Conservation (phyloP, 2,888 invertebrate species). For the Hyles lineata region DNA sequence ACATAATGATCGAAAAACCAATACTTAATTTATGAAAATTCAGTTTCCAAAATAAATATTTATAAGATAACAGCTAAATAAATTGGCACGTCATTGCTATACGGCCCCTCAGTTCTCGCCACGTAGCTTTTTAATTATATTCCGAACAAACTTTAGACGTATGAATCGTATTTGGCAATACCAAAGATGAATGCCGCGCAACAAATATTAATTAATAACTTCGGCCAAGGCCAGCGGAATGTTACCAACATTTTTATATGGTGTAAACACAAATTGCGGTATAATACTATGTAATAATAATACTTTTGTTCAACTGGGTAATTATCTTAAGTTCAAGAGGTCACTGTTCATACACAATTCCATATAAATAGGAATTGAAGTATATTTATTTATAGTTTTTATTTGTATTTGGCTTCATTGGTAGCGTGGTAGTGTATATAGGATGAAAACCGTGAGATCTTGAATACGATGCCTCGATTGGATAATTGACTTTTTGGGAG, state of each 20-base stretch:
- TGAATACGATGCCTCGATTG: too few species aligned
- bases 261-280: neutral
- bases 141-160: too few species aligned
- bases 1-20: too few species aligned
- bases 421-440: too few species aligned
- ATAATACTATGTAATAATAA: neutral
- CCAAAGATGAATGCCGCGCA: slow-evolving; percentile 38
- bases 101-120: neutral
- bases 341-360: neutral
- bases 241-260: slow-evolving; percentile 26
- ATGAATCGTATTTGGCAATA: neutral
- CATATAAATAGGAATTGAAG: too few species aligned
- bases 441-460: too few species aligned
- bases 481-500: too few species aligned
- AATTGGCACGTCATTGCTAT: too few species aligned
- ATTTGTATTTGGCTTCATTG: too few species aligned
- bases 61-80: too few species aligned
- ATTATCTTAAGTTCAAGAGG: slow-evolving; percentile 12
- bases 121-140: neutral
- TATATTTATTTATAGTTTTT: too few species aligned
- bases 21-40: neutral
- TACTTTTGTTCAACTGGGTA: neutral
- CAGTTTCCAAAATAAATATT: neutral
- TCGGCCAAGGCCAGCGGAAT: slow-evolving; percentile 40
- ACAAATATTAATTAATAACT: slow-evolving; percentile 39